Conservation (phyloP, 2,113 vertebrate species). For the Ranitomeya imitator region DNA sequence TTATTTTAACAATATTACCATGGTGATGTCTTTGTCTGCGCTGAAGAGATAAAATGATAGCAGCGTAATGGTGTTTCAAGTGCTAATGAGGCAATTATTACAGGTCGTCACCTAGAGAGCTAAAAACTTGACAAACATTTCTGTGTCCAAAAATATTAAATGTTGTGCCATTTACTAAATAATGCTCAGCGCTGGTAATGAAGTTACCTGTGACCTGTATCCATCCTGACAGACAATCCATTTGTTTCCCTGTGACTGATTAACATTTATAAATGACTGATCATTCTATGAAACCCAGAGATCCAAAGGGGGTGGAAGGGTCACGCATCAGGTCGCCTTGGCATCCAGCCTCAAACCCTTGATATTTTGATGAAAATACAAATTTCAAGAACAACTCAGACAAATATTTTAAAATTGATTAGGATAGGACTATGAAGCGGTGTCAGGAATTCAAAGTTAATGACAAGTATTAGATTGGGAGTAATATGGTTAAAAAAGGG, state of each 20-base stretch:
- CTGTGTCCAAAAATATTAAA: slow-evolving; percentile 48
- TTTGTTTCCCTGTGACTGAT: slow-evolving; percentile 20
- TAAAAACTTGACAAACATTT: slow-evolving; percentile 46
- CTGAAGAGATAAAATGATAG: slow-evolving; percentile 42
- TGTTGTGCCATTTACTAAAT: slow-evolving; percentile 51
- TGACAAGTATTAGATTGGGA: not conserved
- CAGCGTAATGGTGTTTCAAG: slow-evolving; percentile 53
- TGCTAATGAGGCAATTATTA: slow-evolving; percentile 57
- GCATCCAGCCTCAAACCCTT: slow-evolving; percentile 3
- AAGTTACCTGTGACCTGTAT: slow-evolving; percentile 32
- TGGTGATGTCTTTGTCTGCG: slow-evolving; percentile 51
- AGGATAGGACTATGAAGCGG: no score
- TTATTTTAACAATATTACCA: slow-evolving; percentile 49
- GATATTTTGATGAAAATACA: not conserved
- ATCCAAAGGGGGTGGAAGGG: not conserved
- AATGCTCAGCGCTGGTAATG: slow-evolving; percentile 22
- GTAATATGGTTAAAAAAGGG: not conserved
- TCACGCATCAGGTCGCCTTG: not conserved
- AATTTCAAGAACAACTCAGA: not conserved
- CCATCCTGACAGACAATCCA: slow-evolving; percentile 10
- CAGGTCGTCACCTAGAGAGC: slow-evolving; percentile 46
- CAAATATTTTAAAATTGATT: not conserved
- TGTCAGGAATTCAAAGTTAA: not conserved
- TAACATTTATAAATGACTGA: slow-evolving; percentile 33
- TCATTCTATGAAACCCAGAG: slow-evolving; percentile 1